phyloP scores from a whole-genome alignment of 1,140 invertebrate species.

The Brachionus sp. region DNA sequence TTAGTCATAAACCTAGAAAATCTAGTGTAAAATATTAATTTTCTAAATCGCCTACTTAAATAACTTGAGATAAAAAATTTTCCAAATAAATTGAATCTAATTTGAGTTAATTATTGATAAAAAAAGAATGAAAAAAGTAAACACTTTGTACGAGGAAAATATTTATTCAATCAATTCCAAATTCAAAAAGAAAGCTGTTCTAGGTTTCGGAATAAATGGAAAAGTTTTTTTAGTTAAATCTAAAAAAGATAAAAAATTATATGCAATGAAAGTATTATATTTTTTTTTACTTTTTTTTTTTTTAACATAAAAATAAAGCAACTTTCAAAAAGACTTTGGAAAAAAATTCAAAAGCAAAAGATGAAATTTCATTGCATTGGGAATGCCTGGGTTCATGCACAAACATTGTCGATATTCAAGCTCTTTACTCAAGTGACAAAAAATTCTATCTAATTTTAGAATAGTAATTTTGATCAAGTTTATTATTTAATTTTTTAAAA shows the following conservation, averaged over 20 bases:
- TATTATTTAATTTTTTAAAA: background rate
- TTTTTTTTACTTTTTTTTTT: background rate
- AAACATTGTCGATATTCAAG: conserved; percentile 68
- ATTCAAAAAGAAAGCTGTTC: background rate
- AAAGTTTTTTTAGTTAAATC: background rate
- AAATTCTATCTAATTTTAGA: conserved; percentile 71
- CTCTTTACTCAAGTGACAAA: conserved; percentile 75
- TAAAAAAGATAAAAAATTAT: background rate
- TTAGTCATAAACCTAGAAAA: background rate
- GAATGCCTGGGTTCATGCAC: conserved; percentile 63
- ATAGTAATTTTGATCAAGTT: background rate
- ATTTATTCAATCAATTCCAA: background rate
- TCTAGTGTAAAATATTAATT: background rate
- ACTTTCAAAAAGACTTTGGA: background rate
- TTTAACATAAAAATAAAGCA: background rate
- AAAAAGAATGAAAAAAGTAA: background rate
- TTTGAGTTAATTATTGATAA: background rate
- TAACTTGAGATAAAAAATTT: background rate
- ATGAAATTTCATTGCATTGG: conserved; percentile 94
- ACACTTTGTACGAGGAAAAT: background rate
- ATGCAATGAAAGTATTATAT: conserved; percentile 5
- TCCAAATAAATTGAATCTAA: background rate
- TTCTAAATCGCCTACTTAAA: background rate
- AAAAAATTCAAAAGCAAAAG: conserved; percentile 75
- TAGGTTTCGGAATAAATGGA: conserved; percentile 11